Conservation (phyloP, 2,113 vertebrate genomes). For the Chrysochloris asiatica region DNA sequence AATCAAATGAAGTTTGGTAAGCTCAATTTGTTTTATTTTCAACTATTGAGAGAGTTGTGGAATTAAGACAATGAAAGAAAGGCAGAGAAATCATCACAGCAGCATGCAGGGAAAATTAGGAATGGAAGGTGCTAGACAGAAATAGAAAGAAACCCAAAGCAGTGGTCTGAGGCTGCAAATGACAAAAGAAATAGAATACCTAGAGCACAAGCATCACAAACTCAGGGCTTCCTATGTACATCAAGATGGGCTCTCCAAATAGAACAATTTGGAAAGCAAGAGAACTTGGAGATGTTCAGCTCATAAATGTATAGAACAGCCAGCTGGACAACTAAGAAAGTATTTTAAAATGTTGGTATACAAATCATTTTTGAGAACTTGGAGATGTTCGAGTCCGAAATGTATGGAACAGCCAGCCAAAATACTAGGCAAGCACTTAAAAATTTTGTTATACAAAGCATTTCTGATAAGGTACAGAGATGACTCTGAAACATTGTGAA, state of each 20-base stretch:
- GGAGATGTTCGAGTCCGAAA: no score
- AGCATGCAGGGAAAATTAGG: neutral
- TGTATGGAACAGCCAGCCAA: no score
- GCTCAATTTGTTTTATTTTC: neutral
- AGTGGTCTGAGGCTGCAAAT: neutral
- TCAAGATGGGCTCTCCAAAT: neutral
- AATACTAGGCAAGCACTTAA: no score
- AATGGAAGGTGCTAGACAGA: neutral
- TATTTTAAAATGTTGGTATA: no score
- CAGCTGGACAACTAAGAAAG: neutral
- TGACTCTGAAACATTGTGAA: neutral
- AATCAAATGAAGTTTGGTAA: neutral
- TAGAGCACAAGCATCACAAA: neutral
- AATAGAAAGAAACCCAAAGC: neutral
- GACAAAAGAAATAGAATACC: neutral
- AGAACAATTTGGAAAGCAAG: neutral
- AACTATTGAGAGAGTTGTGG: neutral
- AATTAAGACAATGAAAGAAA: neutral
- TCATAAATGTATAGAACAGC: neutral
- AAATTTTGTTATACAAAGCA: no score
- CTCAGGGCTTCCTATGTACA: neutral
- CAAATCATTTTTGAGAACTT: no score
- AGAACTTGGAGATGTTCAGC: neutral
- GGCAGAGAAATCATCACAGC: neutral
- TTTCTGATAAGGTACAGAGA: conserved; percentile 6